phyloP scores from a whole-genome alignment of 2,797 vertebrate species.

The Phrynocephalus vlangalii region DNA sequence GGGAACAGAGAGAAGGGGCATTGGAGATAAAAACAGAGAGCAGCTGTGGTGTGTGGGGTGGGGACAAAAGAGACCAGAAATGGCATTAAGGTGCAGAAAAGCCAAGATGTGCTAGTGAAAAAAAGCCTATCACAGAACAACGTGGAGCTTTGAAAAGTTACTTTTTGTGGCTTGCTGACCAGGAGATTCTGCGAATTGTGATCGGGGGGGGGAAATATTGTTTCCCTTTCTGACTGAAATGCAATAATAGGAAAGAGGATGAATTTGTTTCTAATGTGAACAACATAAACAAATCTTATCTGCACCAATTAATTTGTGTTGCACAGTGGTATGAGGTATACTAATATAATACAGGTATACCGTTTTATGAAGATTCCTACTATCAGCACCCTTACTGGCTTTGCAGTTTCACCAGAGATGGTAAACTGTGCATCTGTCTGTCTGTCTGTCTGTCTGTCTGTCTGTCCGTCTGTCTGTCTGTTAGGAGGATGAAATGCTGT shows the following conservation, averaged over 20 bases:
- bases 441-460: no score
- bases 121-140: neutral
- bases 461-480: no score
- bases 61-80: accelerated
- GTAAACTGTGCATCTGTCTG: neutral
- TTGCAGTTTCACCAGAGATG: neutral
- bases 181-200: no score
- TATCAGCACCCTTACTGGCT: neutral
- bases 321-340: neutral
- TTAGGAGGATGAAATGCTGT: no score
- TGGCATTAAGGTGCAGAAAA: neutral
- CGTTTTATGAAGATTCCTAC: neutral
- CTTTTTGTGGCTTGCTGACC: no score
- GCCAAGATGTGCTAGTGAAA: neutral
- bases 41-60: neutral
- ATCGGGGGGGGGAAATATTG: no score
- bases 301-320: no score
- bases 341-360: no score
- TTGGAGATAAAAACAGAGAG: neutral
- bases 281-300: no score
- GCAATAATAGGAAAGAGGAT: no score
- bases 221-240: no score
- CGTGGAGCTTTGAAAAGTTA: neutral
- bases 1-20: neutral
- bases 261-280: no score